Evolutionary conservation across 2,888 invertebrate species (phyloP), one percentile per base, ranked within the genome.

Genomic region (Lamellibrachia columna): DNA sequence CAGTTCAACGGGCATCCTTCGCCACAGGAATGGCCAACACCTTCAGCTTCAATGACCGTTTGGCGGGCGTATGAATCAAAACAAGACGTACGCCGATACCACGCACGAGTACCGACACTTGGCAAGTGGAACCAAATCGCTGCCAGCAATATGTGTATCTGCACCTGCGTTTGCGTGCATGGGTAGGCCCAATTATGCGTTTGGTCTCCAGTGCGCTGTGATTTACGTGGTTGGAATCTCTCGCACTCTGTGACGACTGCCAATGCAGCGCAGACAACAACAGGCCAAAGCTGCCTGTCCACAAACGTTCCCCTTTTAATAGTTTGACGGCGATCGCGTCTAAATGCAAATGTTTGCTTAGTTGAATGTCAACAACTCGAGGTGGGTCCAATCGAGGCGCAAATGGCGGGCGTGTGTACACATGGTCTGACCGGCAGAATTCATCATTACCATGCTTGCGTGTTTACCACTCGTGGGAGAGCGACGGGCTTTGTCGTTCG

Each of bases 331-430:
- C 75, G 75, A 22, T 75, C 75, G 75, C 75, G 75, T 75, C 75
- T 75, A 75, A 75, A 75, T 75, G 75, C 75, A 75, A 75, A 75
- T 75, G 22, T 75, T 75, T 75, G 75, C 75, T 75, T 75, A 75
- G 75, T n/a, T n/a, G 75, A 75, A 75, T 75, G 75, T 3, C 6
- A 75, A 75, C 75, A 75, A 75, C 2, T 75, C 75, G n/a, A n/a
- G 75, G 75, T 75, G n/a, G 22, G 75, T 75, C 22, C 75, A 75
- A 75, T 75, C 2, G 6, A 75, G n/a, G n/a, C 75, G 75, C 22
- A 75, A 75, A 75, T 75, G 75, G 75, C 75, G 75, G 6, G 22
- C 15, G 15, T 22, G 75, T 75, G 75, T 75, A 75, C 75, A 75
- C 22, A 6, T 2, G 22, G 75, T 75, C 75, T 75, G n/a, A 75